Percentiles rank a stretch among this genome's conserved stretches.
phyloP scores from a whole-genome alignment of 1,140 invertebrate species.

The Diorhabda carinulata region DNA sequence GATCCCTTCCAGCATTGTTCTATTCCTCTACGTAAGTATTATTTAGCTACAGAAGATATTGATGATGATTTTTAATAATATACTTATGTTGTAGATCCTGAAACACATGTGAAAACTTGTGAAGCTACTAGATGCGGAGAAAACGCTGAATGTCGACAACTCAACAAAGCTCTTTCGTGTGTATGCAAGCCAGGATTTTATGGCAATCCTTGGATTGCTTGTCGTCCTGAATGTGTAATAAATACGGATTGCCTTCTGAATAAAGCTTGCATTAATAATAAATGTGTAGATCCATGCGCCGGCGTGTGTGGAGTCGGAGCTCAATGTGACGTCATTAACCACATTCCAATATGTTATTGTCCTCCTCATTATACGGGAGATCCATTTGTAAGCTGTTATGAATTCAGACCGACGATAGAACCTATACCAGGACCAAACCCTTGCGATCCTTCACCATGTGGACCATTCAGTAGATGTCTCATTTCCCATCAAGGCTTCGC shows the following conservation, averaged over 20 bases:
- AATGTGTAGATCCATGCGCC: constrained; percentile 73
- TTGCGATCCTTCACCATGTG: constrained; percentile 73
- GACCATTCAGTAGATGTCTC: constrained; percentile 72
- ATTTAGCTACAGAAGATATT: neutral
- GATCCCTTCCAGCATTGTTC: constrained; percentile 79
- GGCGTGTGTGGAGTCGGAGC: constrained; percentile 74
- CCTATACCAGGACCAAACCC: constrained; percentile 51
- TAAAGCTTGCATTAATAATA: constrained; percentile 71
- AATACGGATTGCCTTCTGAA: constrained; percentile 69
- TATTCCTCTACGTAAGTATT: constrained; percentile 49
- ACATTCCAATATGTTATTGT: constrained; percentile 75
- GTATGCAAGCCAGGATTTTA: constrained; percentile 63
- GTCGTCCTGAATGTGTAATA: constrained; percentile 72
- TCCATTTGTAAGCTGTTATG: constrained; percentile 71
- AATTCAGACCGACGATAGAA: constrained; percentile 48
- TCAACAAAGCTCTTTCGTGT: constrained; percentile 56
- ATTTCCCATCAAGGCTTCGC: constrained; percentile 67
- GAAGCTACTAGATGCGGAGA: constrained; percentile 63
- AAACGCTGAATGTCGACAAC: constrained; percentile 67
- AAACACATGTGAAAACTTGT: constrained; percentile 59
- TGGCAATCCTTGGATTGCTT: constrained; percentile 70
- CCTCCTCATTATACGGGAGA: constrained; percentile 68
- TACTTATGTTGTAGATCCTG: constrained; percentile 36
- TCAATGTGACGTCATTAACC: constrained; percentile 70
- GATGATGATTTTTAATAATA: neutral